Percentiles rank a stretch among this genome's conserved stretches.
phyloP scores from a whole-genome alignment of 2,888 invertebrate species.

The Nephrotoma appendiculata region DNA sequence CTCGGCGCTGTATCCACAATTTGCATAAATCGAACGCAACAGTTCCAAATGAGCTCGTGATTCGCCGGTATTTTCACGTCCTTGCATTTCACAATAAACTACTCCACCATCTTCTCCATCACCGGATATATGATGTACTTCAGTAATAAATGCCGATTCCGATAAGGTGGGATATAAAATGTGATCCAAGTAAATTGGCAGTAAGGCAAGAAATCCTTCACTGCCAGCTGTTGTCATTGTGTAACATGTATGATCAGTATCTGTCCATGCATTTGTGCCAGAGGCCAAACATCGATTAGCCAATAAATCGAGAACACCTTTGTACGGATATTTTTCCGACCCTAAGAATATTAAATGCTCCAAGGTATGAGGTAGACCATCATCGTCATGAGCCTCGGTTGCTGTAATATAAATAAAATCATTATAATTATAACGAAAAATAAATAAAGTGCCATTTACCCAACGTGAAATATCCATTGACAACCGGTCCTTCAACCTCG shows the following conservation, averaged over 20 bases:
- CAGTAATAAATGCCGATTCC: slow-evolving; percentile 68
- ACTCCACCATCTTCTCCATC: slow-evolving; percentile 85
- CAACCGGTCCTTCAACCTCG: slow-evolving; percentile 79
- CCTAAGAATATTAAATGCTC: slow-evolving; percentile 87
- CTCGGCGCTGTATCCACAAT: slow-evolving; percentile 67
- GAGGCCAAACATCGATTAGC: slow-evolving; percentile 82
- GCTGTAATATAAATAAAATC: slow-evolving; percentile 36
- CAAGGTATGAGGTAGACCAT: slow-evolving; percentile 83
- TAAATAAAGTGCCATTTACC: slow-evolving; percentile 39
- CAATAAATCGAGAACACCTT: slow-evolving; percentile 74
- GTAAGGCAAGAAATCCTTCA: slow-evolving; percentile 73
- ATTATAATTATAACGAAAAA: neutral
- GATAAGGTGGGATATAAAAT: slow-evolving; percentile 71
- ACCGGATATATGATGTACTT: slow-evolving; percentile 82
- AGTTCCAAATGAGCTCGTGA: slow-evolving; percentile 50
- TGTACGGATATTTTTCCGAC: slow-evolving; percentile 77
- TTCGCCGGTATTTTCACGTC: slow-evolving; percentile 66
- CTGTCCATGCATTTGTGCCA: slow-evolving; percentile 87
- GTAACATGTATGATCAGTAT: slow-evolving; percentile 76
- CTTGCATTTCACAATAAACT: slow-evolving; percentile 94
- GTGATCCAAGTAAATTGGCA: slow-evolving; percentile 86
- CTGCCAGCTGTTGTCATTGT: slow-evolving; percentile 77
- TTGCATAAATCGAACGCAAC: slow-evolving; percentile 60
- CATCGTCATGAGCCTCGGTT: slow-evolving; percentile 82
- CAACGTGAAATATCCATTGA: slow-evolving; percentile 73